Percentiles rank a stretch among this genome's conserved stretches.
Evolutionary conservation across 2,113 vertebrate species (phyloP).

Genomic region (Tupaia tana): DNA sequence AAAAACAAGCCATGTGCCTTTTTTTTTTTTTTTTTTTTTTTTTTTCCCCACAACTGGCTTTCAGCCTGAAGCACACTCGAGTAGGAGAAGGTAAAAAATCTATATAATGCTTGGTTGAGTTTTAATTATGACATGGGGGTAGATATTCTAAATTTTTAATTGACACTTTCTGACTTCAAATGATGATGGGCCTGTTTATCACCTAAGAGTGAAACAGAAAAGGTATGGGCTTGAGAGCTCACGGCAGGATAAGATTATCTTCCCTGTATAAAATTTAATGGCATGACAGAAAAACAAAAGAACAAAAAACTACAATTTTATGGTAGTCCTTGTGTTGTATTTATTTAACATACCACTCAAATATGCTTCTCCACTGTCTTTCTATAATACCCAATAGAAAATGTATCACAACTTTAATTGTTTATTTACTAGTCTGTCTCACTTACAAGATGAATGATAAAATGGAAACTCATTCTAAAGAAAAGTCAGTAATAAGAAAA

Average conservation of each 20-base stretch:
- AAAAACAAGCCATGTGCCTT: not conserved
- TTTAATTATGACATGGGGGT: not conserved
- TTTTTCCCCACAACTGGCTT: not conserved
- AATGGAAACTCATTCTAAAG: constrained; percentile 61
- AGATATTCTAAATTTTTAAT: not conserved
- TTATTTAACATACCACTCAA: not conserved
- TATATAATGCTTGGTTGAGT: not conserved
- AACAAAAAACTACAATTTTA: constrained; percentile 13
- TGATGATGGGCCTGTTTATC: not conserved
- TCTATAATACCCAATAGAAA: constrained; percentile 6
- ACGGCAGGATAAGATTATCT: not conserved
- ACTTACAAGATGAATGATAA: constrained; percentile 67
- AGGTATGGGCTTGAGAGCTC: not conserved
- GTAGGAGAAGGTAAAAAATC: not conserved
- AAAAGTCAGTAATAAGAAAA: constrained; percentile 66
- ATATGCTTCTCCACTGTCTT: constrained; percentile 10
- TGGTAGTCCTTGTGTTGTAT: not conserved
- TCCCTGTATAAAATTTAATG: not conserved
- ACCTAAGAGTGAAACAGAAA: not conserved
- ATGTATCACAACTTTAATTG: constrained; percentile 36
- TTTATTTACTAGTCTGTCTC: constrained; percentile 58
- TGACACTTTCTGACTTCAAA: not conserved
- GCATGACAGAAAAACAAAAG: constrained; percentile 3
- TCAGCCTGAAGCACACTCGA: not conserved
- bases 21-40: too few relatives aligned